phyloP scores from a whole-genome alignment of 2,888 invertebrate species.

The Lasioglossum zephyrum region DNA sequence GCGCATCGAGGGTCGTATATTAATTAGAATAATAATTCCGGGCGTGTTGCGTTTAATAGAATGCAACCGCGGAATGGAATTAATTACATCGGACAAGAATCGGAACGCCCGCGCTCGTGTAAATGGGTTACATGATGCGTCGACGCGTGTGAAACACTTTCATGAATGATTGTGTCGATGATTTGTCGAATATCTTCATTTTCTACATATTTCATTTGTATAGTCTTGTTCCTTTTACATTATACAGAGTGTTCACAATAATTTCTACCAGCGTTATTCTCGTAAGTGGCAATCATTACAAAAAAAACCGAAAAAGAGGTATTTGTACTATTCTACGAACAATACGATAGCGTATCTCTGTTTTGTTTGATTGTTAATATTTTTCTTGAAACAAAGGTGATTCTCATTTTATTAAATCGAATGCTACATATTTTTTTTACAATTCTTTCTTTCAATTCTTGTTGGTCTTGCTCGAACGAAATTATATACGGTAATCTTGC shows the following conservation, averaged over 20 bases:
- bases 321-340: too few species aligned
- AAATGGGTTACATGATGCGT: background rate
- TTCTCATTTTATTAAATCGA: too few species aligned
- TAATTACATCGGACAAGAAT: slow-evolving; percentile 37
- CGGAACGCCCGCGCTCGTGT: slow-evolving; percentile 1
- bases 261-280: too few species aligned
- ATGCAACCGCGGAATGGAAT: slow-evolving; percentile 39
- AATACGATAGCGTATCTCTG: too few species aligned
- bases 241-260: too few species aligned
- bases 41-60: slow-evolving; percentile 36
- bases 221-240: background rate
- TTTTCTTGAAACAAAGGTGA: too few species aligned
- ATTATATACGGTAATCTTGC: background rate
- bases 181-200: background rate
- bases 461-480: background rate
- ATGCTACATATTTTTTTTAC: too few species aligned
- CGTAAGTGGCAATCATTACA: too few species aligned
- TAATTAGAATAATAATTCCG: slow-evolving; percentile 57
- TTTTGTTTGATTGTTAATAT: too few species aligned
- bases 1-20: slow-evolving; percentile 39
- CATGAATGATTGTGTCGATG: slow-evolving; percentile 1
- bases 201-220: too few species aligned
- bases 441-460: background rate
- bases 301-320: too few species aligned
- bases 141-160: background rate